These are phyloP conservation scores for Australoheros scitulus DNA, from an alignment of 2,113 vertebrate species.

Conservation along the genomic window DNA sequence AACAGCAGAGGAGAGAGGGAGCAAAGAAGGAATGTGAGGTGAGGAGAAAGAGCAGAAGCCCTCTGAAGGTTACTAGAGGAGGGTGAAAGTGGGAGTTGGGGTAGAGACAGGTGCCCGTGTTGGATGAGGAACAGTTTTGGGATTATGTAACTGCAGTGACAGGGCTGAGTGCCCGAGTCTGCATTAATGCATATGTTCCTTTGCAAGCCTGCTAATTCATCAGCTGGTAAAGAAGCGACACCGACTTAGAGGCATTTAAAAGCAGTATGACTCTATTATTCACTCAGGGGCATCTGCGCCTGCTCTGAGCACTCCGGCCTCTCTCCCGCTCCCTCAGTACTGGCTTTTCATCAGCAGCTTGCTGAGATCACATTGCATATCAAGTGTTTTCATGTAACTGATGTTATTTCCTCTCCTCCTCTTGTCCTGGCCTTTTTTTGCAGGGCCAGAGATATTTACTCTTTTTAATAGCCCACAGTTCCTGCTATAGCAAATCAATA, in stretches of 20 bases:
- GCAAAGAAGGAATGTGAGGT: background rate
- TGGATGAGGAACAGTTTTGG: background rate
- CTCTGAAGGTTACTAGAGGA: background rate
- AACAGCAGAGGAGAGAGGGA: background rate
- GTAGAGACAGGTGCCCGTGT: background rate
- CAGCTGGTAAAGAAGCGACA: background rate
- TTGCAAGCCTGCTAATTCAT: background rate
- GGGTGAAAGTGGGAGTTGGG: conserved; percentile 5
- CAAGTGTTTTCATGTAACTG: conserved; percentile 41
- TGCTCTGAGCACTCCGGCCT: background rate
- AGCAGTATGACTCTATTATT: conserved; percentile 14
- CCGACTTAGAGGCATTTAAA: conserved; percentile 6
- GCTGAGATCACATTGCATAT: conserved; percentile 42
- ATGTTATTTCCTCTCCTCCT: conserved; percentile 28
- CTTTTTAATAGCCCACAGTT: conserved; percentile 37
- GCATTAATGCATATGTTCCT: background rate
- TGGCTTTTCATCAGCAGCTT: conserved; percentile 34
- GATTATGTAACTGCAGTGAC: conserved; percentile 18
- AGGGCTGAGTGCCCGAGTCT: background rate
- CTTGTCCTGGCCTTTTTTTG: conserved; percentile 12
- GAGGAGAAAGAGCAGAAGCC: conserved; percentile 17
- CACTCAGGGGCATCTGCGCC: background rate
- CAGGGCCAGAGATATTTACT: conserved; percentile 32
- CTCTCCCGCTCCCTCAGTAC: background rate
- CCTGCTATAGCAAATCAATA: conserved; percentile 59